Evolutionary conservation across 53 echinoderm and acorn worm genomes (phyloP), one percentile per base, ranked within the genome.

Genomic region (Crossaster papposus): DNA sequence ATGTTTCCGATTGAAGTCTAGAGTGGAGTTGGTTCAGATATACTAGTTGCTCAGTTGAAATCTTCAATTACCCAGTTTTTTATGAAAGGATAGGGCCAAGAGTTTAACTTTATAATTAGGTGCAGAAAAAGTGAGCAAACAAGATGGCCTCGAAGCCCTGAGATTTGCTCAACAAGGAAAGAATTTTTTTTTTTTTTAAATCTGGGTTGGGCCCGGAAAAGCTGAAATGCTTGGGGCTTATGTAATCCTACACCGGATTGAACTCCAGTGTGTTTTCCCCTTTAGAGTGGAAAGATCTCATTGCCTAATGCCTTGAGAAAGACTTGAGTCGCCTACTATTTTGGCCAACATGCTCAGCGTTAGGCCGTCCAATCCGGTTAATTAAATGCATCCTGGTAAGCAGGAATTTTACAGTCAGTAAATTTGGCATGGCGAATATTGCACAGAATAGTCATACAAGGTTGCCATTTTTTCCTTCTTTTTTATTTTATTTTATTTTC

Each of bases 351-450:
- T 28, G 1, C n/a, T 28, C 35, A 15, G 74, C 30, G 34, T 35
- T 73, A 2, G 74, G 74, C 74, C 11, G 15, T 33, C 74, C 10
- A 73, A 34, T 73, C 36, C 74, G 3, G 14, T 73, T 73, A 73
- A 73, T 73, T 73, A 73, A 73, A 73, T 36, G 35, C 74, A 35
- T 73, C 74, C 74, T 73, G 74, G 33, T 30, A 36, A 13, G 14
- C 74, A 73, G 36, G 74, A 35, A 20, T 73, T 73, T 34, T 34
- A 68, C 68, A 68, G n/a, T 55, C 15, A 55, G 58, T 58, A 3
- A 20, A 28, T 68, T n/a, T 68, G 68, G 68, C 22, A 24, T 23
- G 22, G 58, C 17, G 58, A 18, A 4, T 20, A 58, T 11, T 44
- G 44, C 9, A 44, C 44, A 44, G 9, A 44, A 44, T 9, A 44